Base-by-base conservation (phyloP, 92 coral and sea anemone genomes). In the Umimayanthus chanpuru region DNA sequence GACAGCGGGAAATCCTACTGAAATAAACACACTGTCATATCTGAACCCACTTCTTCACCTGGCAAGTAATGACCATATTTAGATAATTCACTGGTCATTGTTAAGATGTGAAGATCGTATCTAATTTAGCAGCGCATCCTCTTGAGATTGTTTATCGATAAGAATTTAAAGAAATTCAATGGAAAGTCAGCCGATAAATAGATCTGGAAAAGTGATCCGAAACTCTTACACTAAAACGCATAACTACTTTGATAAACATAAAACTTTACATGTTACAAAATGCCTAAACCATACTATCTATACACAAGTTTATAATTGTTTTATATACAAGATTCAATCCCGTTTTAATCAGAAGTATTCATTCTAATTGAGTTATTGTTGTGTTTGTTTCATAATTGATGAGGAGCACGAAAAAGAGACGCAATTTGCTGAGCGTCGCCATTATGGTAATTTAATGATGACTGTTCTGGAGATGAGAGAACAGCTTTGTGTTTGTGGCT, bases 1-100 rank as follows among this genome's bases (percentile, higher is more conserved):
- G 44, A 75, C 79, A 75, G 79, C 79, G 47, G 47, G 79, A 20
- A 32, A 43, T 9, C 79, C 26, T 75, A 30, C 44, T 75, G 50
- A 75, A 36, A 75, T 75, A 75, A 23, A 61, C n/a, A 20, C 25
- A 61, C 4, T 61, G 68, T 20, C 9, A 61, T 61, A 61, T 61
- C 68, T 61, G 21, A 21, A 21, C 23, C 68, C 26, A 61, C 68
- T 21, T 61, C 58, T 61, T 25, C 26, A 61, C 26, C 68, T 61
- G 68, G 68, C 26, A 61, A 61, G 68, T 12, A 61, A 21, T 18
- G 9, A 16, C 8, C 58, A 53, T 4, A 53, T 53, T 53, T 53
- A 15, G 20, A 53, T 18, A 20, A 5, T 23, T 15, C 23, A 5
- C 21, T 56, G 23, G 66, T 56, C 23, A 56, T 56, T 56, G 66